Percentiles rank a stretch among this genome's conserved stretches.
phyloP scores from a whole-genome alignment of 2,113 vertebrate species.

The Ameiurus melas region DNA sequence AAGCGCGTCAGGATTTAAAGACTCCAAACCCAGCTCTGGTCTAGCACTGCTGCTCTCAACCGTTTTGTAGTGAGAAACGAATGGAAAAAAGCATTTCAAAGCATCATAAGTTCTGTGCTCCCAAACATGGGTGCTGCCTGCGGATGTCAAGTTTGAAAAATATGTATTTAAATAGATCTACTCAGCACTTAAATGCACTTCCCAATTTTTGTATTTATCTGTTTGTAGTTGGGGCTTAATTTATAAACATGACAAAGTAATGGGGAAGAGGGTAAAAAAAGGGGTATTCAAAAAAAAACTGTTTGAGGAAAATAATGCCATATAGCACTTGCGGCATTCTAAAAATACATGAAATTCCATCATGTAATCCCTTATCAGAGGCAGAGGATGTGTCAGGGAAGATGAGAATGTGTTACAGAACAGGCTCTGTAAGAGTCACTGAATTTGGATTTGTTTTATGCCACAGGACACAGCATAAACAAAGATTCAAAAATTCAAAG shows the following conservation, averaged over 20 bases:
- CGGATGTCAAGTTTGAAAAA: slow-evolving; percentile 58
- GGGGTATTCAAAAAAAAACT: slow-evolving; percentile 1
- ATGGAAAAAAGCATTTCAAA: slow-evolving; percentile 65
- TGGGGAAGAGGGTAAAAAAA: not conserved
- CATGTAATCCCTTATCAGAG: slow-evolving; percentile 4
- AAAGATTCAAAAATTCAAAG: not conserved
- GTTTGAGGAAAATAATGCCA: slow-evolving; percentile 50
- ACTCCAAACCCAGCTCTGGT: slow-evolving; percentile 74
- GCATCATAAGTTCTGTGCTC: slow-evolving; percentile 72
- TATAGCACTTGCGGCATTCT: slow-evolving; percentile 49
- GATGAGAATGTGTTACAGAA: not conserved
- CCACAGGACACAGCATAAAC: not conserved
- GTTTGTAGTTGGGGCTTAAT: slow-evolving; percentile 51
- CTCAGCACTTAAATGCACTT: slow-evolving; percentile 54
- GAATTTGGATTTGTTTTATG: not conserved
- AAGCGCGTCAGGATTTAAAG: slow-evolving; percentile 82
- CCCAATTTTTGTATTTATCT: slow-evolving; percentile 51
- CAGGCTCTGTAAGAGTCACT: not conserved
- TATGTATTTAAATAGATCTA: slow-evolving; percentile 58
- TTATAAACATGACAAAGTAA: slow-evolving; percentile 41
- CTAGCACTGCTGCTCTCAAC: slow-evolving; percentile 70
- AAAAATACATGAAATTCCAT: slow-evolving; percentile 22
- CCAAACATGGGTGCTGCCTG: slow-evolving; percentile 60
- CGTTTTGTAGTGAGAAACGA: slow-evolving; percentile 72
- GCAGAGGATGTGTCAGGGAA: not conserved